phyloP scores from a whole-genome alignment of 2,113 vertebrate genomes.

The Irena cyanogastra region DNA sequence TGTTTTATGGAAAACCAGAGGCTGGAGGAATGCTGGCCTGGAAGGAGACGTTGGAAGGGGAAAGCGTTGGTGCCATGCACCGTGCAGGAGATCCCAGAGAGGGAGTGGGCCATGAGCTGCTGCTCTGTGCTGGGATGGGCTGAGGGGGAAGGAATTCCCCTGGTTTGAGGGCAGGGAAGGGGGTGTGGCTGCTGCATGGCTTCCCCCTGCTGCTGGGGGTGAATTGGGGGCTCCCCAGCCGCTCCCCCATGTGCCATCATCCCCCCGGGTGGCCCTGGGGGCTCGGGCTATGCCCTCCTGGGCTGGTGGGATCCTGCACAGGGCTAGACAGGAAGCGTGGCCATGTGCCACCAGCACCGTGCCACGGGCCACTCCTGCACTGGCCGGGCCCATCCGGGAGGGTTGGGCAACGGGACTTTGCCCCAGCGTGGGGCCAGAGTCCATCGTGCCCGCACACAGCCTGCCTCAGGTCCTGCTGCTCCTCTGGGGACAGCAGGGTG shows the following conservation, averaged over 20 bases:
- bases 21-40: constrained; percentile 25
- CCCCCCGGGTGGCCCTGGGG: background rate
- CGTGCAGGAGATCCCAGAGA: accelerated
- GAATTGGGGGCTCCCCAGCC: accelerated
- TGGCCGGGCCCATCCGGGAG: accelerated
- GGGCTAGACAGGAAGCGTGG: background rate
- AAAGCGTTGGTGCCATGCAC: background rate
- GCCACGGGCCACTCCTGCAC: accelerated
- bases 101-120: background rate
- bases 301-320: background rate
- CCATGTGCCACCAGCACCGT: accelerated
- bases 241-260: accelerated
- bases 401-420: background rate
- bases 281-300: background rate
- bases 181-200: background rate
- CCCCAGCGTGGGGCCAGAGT: background rate
- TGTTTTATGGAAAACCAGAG: constrained; percentile 16
- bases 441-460: accelerated
- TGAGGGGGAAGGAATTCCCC: background rate
- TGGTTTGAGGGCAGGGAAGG: background rate
- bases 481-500: accelerated
- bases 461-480: background rate
- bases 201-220: background rate
- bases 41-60: background rate
- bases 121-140: accelerated